A percentile compares a stretch with the other conserved stretches of the same genome.
Conservation (phyloP, 2,888 invertebrate species). For the Baccha elongata region DNA sequence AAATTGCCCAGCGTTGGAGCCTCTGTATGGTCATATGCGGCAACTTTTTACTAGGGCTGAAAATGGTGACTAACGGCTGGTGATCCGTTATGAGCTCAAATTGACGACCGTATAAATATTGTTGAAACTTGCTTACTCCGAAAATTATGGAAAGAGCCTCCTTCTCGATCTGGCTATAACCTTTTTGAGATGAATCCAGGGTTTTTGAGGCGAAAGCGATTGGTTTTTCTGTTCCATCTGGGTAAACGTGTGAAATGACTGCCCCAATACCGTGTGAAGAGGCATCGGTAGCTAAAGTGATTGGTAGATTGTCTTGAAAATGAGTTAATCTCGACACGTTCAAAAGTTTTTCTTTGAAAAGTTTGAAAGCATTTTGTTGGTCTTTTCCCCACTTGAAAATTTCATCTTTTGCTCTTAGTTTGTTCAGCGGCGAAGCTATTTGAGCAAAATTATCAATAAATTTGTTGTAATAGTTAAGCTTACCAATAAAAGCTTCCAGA, state of each 20-base stretch:
- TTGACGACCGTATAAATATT: conserved; percentile 67
- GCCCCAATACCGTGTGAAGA: conserved; percentile 78
- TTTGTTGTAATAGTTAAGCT: conserved; percentile 65
- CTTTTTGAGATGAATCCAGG: conserved; percentile 37
- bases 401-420: conserved; percentile 15
- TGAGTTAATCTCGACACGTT: conserved; percentile 82
- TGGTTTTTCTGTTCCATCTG: conserved; percentile 78
- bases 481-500: conserved; percentile 54
- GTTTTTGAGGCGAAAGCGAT: conserved; percentile 71
- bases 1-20: too few relatives aligned
- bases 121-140: conserved; percentile 66
- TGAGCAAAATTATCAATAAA: conserved; percentile 57
- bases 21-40: conserved; percentile 32
- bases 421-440: conserved; percentile 44
- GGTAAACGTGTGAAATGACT: conserved; percentile 75
- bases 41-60: conserved; percentile 25
- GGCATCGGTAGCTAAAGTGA: conserved; percentile 82
- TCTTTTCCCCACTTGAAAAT: conserved; percentile 40
- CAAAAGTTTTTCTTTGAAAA: conserved; percentile 32
- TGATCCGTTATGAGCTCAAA: conserved; percentile 54
- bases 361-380: conserved; percentile 23
- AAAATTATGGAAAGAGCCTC: conserved; percentile 60
- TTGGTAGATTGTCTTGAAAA: conserved; percentile 83
- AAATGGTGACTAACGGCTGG: conserved; percentile 20
- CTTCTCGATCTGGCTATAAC: conserved; percentile 66